Evolutionary conservation across 2,888 invertebrate species (phyloP).

Genomic region (Buathra laborator): DNA sequence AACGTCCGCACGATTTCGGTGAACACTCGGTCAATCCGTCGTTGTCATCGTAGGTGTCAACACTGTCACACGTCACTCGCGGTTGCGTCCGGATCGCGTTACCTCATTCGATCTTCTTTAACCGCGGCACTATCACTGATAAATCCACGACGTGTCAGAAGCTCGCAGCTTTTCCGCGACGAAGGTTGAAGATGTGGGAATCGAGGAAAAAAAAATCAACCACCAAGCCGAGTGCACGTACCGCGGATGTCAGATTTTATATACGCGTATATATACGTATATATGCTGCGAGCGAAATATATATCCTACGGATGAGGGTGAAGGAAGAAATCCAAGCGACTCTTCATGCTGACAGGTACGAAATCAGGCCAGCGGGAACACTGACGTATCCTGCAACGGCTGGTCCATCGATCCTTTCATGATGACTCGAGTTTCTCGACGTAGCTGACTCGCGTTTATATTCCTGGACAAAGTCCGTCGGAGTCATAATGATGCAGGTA

Average conservation of each 20-base stretch:
- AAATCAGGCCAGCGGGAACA: conserved; percentile 29
- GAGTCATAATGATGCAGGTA: conserved; percentile 41
- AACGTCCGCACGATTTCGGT: conserved; percentile 2
- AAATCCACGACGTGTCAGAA: conserved; percentile 59
- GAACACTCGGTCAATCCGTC: conserved; percentile 20
- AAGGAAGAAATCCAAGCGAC: conserved; percentile 33
- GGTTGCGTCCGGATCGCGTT: conserved; percentile 37
- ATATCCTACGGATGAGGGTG: conserved; percentile 24
- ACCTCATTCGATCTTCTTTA: conserved; percentile 46
- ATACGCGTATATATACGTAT: not conserved
- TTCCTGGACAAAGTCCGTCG: conserved; percentile 28
- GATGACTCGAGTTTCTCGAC: conserved; percentile 44
- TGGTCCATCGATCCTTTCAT: conserved; percentile 53
- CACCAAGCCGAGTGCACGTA: not conserved
- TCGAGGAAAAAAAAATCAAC: conserved; percentile 5
- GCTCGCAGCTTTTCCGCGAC: conserved; percentile 8
- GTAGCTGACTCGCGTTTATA: conserved; percentile 25
- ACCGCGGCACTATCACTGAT: conserved; percentile 59
- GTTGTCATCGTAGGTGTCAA: conserved; percentile 37
- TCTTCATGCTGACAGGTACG: conserved; percentile 45
- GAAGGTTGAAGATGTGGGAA: not conserved
- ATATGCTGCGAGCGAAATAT: not conserved
- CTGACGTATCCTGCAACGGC: conserved; percentile 41
- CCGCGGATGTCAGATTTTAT: not conserved
- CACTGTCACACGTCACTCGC: conserved; percentile 60